Conservation (phyloP, 2,888 invertebrate species). For the Osedax fenrisi region DNA sequence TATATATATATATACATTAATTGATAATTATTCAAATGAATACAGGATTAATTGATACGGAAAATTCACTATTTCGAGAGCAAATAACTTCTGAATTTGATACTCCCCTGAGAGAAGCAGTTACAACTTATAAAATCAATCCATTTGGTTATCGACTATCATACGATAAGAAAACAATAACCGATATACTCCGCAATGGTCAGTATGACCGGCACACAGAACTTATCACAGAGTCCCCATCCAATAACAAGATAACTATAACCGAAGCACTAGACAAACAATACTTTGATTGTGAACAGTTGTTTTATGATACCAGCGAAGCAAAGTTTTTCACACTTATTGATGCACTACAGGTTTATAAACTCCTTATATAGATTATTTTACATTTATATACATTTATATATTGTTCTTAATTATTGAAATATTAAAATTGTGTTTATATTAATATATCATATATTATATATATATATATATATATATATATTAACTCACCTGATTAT, state of each 20-base stretch:
- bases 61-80: not conserved
- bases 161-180: not conserved
- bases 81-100: not conserved
- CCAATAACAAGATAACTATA: too few species aligned
- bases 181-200: slow-evolving; percentile 46
- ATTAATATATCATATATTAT: not conserved
- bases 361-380: not conserved
- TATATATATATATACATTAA: too few species aligned
- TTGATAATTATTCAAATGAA: too few species aligned
- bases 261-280: slow-evolving; percentile 27
- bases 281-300: slow-evolving; percentile 27
- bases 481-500: not conserved
- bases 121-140: not conserved
- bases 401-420: not conserved
- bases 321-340: slow-evolving; percentile 27
- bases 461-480: not conserved
- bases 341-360: slow-evolving; percentile 57
- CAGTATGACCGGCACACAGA: slow-evolving; percentile 71
- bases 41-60: not conserved
- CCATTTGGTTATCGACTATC: not conserved
- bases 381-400: not conserved
- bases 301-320: slow-evolving; percentile 26
- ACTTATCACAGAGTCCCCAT: slow-evolving; percentile 57
- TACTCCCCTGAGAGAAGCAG: not conserved
- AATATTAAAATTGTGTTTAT: not conserved